A percentile compares a stretch with the other conserved stretches of the same genome.
phyloP scores from a whole-genome alignment of 2,113 vertebrate species.

The Lycocorax pyrrhopterus region DNA sequence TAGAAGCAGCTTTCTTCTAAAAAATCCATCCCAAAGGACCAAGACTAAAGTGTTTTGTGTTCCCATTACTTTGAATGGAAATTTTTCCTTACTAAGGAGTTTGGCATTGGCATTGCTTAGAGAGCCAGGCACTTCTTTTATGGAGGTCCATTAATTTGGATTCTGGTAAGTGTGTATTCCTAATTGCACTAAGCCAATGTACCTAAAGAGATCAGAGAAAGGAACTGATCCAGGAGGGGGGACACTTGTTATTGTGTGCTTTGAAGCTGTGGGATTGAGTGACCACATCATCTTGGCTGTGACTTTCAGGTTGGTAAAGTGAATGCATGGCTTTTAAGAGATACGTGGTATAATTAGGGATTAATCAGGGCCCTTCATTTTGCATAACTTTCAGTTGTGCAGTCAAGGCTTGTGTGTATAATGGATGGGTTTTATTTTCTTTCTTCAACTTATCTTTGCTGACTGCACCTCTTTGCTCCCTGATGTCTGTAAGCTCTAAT shows the following conservation, averaged over 20 bases:
- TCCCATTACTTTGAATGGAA: background rate
- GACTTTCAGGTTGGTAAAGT: conserved; percentile 12
- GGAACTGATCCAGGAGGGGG: background rate
- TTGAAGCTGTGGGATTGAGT: conserved; percentile 19
- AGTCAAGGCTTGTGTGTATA: conserved; percentile 34
- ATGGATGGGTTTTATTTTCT: conserved; percentile 62
- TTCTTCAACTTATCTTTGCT: conserved; percentile 57
- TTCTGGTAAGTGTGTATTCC: background rate
- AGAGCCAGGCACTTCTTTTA: background rate
- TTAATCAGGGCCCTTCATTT: conserved; percentile 51
- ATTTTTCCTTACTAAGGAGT: background rate
- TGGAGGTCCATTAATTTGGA: background rate
- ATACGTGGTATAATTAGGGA: background rate
- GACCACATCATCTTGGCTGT: conserved; percentile 7
- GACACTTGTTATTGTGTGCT: background rate
- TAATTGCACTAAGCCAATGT: conserved; percentile 28
- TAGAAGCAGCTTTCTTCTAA: background rate
- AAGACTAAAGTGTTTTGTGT: background rate
- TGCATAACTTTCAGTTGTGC: conserved; percentile 31
- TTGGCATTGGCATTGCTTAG: background rate
- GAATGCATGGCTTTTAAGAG: conserved; percentile 1
- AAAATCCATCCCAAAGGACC: background rate
- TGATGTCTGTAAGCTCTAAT: conserved; percentile 69
- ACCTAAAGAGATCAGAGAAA: conserved; percentile 34
- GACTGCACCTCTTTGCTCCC: conserved; percentile 61